Evolutionary conservation across 2,797 vertebrate species (phyloP).

Genomic region (Hybognathus amarus): DNA sequence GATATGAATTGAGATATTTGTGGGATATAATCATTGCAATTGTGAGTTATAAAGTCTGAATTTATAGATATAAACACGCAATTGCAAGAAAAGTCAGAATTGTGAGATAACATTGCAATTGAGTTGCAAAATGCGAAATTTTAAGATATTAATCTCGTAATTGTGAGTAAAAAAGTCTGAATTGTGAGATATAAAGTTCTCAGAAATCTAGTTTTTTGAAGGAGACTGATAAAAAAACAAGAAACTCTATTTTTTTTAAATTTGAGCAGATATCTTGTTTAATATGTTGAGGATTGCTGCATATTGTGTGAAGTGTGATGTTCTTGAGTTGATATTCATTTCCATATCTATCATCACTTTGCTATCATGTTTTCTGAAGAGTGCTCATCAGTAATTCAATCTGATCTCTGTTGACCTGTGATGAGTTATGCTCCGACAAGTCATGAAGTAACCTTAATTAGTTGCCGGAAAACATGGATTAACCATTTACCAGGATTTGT

Average conservation of each 20-base stretch:
- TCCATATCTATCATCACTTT: neutral
- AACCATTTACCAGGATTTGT: conserved; percentile 3
- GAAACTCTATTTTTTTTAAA: neutral
- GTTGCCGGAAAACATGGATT: neutral
- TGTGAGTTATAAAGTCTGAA: too few species aligned
- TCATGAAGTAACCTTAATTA: neutral
- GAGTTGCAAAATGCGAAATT: too few species aligned
- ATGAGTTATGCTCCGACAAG: neutral
- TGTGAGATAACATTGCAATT: too few species aligned
- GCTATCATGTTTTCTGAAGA: too few species aligned
- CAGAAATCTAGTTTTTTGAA: neutral
- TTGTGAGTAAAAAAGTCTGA: too few species aligned
- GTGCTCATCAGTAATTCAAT: neutral
- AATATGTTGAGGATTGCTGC: neutral
- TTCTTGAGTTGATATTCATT: neutral
- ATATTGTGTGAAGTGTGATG: neutral
- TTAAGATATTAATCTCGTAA: too few species aligned
- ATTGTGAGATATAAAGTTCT: too few species aligned
- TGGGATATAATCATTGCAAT: too few species aligned
- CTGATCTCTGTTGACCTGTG: neutral
- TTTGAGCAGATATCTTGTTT: neutral
- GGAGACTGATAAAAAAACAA: neutral
- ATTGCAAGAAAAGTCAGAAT: too few species aligned
- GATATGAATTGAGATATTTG: too few species aligned
- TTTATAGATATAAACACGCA: too few species aligned